A percentile compares a stretch with the other conserved stretches of the same genome.
phyloP scores from a whole-genome alignment of 2,888 invertebrate genomes.

The Branchellion lobata region DNA sequence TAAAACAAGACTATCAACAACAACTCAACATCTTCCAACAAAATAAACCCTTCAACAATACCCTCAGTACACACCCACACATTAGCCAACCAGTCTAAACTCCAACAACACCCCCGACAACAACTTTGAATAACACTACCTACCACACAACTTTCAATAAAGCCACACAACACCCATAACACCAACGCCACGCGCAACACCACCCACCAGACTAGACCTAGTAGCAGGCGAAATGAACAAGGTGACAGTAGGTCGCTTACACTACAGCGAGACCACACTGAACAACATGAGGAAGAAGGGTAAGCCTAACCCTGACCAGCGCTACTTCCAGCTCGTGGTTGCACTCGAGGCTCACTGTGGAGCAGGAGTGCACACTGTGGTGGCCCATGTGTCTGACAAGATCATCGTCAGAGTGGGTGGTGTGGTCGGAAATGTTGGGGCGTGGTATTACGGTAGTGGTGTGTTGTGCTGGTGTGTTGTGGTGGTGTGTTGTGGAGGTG shows the following conservation, averaged over 20 bases:
- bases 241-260: constrained; percentile 85
- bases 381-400: constrained; percentile 87
- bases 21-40: too few species aligned
- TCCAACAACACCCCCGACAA: background rate
- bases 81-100: too few species aligned
- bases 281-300: constrained; percentile 99
- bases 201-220: constrained; percentile 67
- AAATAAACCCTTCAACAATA: too few species aligned
- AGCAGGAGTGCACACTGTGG: constrained; percentile 65
- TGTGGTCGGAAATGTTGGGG: background rate
- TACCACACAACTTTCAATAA: background rate
- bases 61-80: too few species aligned
- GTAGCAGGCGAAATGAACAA: constrained; percentile 68
- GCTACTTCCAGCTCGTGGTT: constrained; percentile 92
- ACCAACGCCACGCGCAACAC: too few species aligned
- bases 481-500: background rate
- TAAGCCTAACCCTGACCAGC: constrained; percentile 95
- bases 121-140: background rate
- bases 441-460: background rate
- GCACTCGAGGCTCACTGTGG: constrained; percentile 82
- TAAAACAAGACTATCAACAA: too few species aligned
- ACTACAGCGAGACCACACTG: constrained; percentile 96
- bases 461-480: too few species aligned
- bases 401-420: constrained; percentile 91
- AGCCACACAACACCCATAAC: too few species aligned